A percentile compares a stretch with the other conserved stretches of the same genome.
These are phyloP conservation scores for Bungarus multicinctus DNA, from an alignment of 2,113 vertebrate species.

Conservation along the genomic window DNA sequence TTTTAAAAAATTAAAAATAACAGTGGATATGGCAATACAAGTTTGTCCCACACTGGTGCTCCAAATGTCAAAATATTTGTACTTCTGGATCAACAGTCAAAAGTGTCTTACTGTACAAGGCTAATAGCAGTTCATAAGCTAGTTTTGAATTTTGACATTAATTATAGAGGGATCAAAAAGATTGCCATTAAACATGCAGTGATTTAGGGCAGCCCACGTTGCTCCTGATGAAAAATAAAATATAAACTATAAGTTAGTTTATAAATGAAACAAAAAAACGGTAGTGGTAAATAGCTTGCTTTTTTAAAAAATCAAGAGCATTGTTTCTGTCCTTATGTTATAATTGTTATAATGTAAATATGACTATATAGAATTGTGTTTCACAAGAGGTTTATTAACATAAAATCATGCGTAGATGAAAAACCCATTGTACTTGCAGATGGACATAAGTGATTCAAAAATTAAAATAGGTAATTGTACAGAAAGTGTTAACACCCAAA, in stretches of 20 bases:
- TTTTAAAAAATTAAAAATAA: background rate
- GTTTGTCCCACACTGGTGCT: background rate
- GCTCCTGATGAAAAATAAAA: background rate
- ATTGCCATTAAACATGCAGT: background rate
- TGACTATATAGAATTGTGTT: conserved; percentile 5
- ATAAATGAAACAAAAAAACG: background rate
- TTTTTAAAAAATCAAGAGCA: background rate
- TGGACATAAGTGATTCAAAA: background rate
- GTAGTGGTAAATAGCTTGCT: background rate
- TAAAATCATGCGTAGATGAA: background rate
- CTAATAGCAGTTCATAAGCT: background rate
- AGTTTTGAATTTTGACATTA: conserved; percentile 4
- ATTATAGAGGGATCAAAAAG: background rate
- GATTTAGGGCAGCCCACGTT: background rate
- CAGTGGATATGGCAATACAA: background rate
- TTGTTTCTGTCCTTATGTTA: conserved; percentile 14
- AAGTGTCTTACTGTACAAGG: background rate
- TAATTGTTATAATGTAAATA: background rate
- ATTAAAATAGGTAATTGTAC: conserved; percentile 1
- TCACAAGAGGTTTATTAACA: conserved; percentile 9
- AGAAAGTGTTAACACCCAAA: background rate
- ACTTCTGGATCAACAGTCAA: background rate
- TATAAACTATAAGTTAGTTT: background rate
- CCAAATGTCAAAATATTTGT: background rate
- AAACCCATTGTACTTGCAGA: background rate